Percentiles rank a stretch among this genome's conserved stretches.
phyloP scores from a whole-genome alignment of 2,888 invertebrate genomes.

The Nymphalis urticae region DNA sequence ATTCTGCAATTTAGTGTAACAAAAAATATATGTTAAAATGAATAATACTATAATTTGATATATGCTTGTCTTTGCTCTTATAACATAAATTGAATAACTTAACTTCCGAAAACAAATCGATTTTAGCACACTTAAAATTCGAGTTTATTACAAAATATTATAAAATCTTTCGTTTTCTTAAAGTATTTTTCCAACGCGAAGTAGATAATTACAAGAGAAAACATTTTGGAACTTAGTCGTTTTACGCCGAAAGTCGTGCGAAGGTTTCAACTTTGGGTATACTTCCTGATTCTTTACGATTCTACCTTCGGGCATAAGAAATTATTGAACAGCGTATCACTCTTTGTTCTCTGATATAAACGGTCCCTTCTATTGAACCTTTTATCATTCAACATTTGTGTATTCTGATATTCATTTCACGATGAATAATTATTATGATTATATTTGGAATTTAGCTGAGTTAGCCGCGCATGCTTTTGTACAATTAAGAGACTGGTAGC shows the following conservation, averaged over 20 bases:
- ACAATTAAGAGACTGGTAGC: not conserved
- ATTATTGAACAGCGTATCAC: constrained; percentile 35
- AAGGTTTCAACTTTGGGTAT: constrained; percentile 38
- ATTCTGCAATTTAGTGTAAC: too few relatives aligned
- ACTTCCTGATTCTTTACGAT: constrained; percentile 37
- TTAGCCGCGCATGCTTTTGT: not conserved
- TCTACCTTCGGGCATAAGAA: constrained; percentile 34
- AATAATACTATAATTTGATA: too few relatives aligned
- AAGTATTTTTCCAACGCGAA: constrained; percentile 28
- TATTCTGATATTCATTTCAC: constrained; percentile 25
- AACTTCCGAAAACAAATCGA: constrained; percentile 11
- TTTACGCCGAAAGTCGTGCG: constrained; percentile 33
- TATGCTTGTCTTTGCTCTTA: too few relatives aligned
- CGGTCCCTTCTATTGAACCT: constrained; percentile 18
- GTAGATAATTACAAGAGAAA: constrained; percentile 34
- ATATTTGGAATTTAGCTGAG: constrained; percentile 1
- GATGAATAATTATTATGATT: constrained; percentile 28
- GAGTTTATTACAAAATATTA: constrained; percentile 23
- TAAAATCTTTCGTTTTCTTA: constrained; percentile 32
- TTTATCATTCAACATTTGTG: constrained; percentile 20
- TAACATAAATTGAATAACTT: too few relatives aligned
- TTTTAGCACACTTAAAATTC: not conserved
- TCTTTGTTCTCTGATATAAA: constrained; percentile 35
- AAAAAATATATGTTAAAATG: too few relatives aligned
- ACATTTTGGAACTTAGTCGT: constrained; percentile 33